phyloP scores from a whole-genome alignment of 2,888 invertebrate genomes.

The Caenorhabditis parvicauda region DNA sequence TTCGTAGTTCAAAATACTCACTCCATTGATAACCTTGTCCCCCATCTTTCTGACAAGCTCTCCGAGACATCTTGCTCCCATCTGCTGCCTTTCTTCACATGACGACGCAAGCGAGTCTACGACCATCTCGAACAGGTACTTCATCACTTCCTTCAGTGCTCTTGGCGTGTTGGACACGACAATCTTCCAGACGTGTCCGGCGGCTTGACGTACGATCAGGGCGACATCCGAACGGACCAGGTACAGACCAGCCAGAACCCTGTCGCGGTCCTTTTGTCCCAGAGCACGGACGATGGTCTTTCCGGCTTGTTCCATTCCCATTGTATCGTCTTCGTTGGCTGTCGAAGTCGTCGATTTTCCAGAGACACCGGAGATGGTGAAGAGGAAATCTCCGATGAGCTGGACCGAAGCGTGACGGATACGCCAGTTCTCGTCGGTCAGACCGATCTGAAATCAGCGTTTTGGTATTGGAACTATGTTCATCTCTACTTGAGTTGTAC shows the following conservation, averaged over 20 bases:
- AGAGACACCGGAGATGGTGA: conserved; percentile 89
- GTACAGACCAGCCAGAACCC: conserved; percentile 88
- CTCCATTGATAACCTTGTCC: conserved; percentile 93
- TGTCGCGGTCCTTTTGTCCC: conserved; percentile 83
- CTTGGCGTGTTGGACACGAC: conserved; percentile 96
- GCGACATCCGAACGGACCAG: conserved; percentile 98
- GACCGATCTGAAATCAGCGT: conserved; percentile 75
- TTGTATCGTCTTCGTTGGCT: conserved; percentile 94
- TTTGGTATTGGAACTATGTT: too few species aligned
- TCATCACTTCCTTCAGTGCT: conserved; percentile 90
- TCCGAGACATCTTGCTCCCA: conserved; percentile 91
- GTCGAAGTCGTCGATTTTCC: conserved; percentile 99
- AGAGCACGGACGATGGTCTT: conserved; percentile 83
- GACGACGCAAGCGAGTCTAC: conserved; percentile 91
- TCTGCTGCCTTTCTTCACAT: conserved; percentile 89
- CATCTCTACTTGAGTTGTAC: too few species aligned
- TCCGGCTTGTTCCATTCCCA: conserved; percentile 93
- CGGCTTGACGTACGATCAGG: conserved; percentile 91
- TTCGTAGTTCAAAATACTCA: too few species aligned
- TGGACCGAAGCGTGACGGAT: conserved; percentile 90
- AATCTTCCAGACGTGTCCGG: conserved; percentile 98
- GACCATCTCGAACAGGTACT: conserved; percentile 82
- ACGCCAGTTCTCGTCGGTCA: conserved; percentile 98
- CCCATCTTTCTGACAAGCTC: conserved; percentile 95
- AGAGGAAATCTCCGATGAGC: conserved; percentile 87